Evolutionary conservation across 2,113 vertebrate species (phyloP), one percentile per base, ranked within the genome.

Genomic region (Probosciger aterrimus): DNA sequence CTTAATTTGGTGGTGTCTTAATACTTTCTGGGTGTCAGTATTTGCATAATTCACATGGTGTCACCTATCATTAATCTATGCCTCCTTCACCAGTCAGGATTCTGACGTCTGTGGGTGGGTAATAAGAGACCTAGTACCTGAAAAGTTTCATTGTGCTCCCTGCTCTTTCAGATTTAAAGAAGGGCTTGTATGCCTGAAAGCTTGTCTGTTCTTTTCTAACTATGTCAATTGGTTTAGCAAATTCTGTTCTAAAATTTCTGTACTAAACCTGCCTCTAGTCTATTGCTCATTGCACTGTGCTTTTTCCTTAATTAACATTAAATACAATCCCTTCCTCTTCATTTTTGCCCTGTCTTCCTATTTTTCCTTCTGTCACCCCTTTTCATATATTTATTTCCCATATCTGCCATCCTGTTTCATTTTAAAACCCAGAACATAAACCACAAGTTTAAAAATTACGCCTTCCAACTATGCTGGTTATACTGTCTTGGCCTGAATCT

Each of bases 41-140:
- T 82, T 86, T 93, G 55, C 92, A 86, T 93, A 94, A 96, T 89
- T 96, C 83, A 84, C 43, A 23, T 64, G 20, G 60, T 91, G 91
- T 89, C 86, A 97, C 73, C 73, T 93, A 35, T 78, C 92, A 86
- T 82, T 94, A 93, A 84, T 94, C 88, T 92, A 33, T 95, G 71
- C 92, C 90, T 96, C 90, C 90, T 86, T 86, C 94, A 82, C 55
- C 83, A 96, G 60, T 92, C 90, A 93, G 70, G 64, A 89, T 90
- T 96, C 69, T 94, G 93, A 96, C 82, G 78, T 93, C 90, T 95
- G 93, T 94, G 85, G 92, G 95, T 94, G 92, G 76, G 67, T 93
- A 88, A 91, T 75, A 88, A 86, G 44, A 74, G 60, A 92, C 71
- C 50, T 39, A 85, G 46, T 83, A 88, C 59, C 82, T 96, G 86